Evolutionary conservation across 2,113 vertebrate species (phyloP).

Genomic region (Leiothrix lutea): DNA sequence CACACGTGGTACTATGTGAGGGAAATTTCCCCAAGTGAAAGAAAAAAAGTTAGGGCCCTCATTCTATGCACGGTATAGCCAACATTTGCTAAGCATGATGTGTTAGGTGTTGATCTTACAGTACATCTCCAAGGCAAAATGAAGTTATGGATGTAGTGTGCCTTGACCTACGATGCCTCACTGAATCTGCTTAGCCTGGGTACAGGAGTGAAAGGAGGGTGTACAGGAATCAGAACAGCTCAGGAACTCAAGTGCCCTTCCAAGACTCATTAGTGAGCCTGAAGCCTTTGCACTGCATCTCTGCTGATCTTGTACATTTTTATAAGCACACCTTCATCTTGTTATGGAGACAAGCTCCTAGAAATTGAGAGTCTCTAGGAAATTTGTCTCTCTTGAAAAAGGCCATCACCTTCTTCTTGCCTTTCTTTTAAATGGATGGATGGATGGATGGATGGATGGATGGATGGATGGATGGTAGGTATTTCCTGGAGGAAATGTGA

Average conservation of each 20-base stretch:
- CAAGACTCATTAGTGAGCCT: neutral
- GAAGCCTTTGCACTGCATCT: neutral
- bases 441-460: neutral
- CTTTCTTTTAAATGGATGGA: neutral
- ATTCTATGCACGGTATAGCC: neutral
- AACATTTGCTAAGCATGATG: neutral
- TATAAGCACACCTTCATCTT: neutral
- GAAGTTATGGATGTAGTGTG: neutral
- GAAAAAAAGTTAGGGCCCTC: neutral
- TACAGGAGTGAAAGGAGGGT: neutral
- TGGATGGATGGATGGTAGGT: fast-evolving
- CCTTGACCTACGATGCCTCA: neutral
- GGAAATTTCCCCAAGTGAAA: neutral
- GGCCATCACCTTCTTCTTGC: neutral
- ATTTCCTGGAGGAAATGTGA: neutral
- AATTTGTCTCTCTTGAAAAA: neutral
- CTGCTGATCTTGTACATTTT: neutral
- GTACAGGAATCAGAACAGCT: neutral
- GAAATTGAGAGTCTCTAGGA: neutral
- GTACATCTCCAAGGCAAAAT: neutral
- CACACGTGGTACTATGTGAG: neutral
- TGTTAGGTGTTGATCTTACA: neutral
- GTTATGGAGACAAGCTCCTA: neutral
- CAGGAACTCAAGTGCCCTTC: neutral
- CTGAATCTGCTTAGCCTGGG: neutral